Base-by-base conservation (phyloP, 1,140 invertebrate genomes). In the Zaprionus taronus region DNA sequence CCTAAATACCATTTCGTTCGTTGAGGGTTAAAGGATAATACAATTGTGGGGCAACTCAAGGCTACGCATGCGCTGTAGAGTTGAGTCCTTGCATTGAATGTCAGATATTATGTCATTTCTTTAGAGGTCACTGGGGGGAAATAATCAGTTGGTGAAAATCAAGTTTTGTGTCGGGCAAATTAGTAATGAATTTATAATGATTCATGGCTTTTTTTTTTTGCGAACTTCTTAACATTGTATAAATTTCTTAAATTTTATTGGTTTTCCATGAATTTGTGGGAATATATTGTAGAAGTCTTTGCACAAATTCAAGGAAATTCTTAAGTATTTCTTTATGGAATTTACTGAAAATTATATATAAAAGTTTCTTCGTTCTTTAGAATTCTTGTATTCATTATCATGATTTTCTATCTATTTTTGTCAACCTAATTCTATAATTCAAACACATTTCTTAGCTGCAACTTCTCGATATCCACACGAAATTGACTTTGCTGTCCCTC, bases 41-140 rank as follows among this genome's bases (percentile, higher is more conserved):
- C 4, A 12, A 38, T 24, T 49, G 44, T 49, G 6, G 4, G 15
- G n/a, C 6, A 17, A 47, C 53, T 75, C 67, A 75, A 75, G 72
- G 72, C 72, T 75, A 75, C 72, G 72, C 72, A 56, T 75, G 72
- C 67, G 72, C 72, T 14, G 4, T 56, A 4, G 9, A 15, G 4
- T 57, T 26, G 38, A 68, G 12, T 67, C 36, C 65, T 61, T 74
- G 47, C 20, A 38, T 31, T 44, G 69, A 72, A 72, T 72, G 69
- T 49, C 69, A 71, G 31, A 22, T 22, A 65, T 62, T 74, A 74
- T 74, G 51, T 69, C 60, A 74, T 51, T 62, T 31, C 17, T 51
- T 51, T 51, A 14, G 47, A 51, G 47, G 47, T 24, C 47, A 24
- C 9, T 14, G 9, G 41, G 15, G 41, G n/a, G 41, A 9, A 47